Conservation (phyloP, 1,140 invertebrate species). For the Ceratina calcarata region DNA sequence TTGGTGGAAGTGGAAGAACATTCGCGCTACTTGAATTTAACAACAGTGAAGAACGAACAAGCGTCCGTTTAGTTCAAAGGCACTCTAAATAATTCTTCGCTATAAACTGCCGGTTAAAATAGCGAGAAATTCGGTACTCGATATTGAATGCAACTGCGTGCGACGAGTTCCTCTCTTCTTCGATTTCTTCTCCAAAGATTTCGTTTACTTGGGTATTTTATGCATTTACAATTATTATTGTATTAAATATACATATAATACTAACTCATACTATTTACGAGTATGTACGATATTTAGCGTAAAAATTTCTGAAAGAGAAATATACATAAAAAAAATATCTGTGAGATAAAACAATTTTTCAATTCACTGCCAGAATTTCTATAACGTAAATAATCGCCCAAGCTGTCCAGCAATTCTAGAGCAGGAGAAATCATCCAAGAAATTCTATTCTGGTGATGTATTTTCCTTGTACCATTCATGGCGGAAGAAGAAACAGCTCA, state of each 20-base stretch:
- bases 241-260: no score
- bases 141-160: constrained; percentile 4
- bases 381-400: no score
- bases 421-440: neutral
- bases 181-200: neutral
- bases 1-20: no score
- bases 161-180: neutral
- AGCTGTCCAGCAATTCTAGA: no score
- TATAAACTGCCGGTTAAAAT: constrained; percentile 26
- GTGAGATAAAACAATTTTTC: no score
- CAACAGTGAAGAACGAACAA: constrained; percentile 10
- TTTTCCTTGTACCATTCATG: neutral
- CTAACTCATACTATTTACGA: no score
- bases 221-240: no score
- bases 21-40: neutral
- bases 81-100: constrained; percentile 34
- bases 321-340: no score
- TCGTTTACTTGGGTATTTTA: no score
- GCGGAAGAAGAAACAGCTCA: neutral
- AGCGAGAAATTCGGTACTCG: constrained; percentile 6
- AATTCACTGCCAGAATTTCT: neutral
- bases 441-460: neutral
- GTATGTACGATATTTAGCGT: no score
- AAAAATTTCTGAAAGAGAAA: no score
- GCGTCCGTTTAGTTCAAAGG: neutral